Conservation (phyloP, 2,888 invertebrate genomes). For the Diarsia brunnea region DNA sequence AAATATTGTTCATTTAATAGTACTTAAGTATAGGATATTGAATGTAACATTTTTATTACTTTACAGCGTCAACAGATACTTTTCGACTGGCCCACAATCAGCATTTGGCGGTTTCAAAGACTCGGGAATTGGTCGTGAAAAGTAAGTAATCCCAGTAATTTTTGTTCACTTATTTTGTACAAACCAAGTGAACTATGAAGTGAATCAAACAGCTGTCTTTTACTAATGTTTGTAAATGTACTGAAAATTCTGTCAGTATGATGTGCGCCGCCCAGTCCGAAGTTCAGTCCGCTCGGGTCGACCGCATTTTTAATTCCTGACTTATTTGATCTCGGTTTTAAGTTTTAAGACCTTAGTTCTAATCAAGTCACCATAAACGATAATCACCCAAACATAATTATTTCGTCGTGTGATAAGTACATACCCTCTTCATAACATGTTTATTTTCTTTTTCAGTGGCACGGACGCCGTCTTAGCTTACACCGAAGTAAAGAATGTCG, state of each 20-base stretch:
- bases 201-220: too few relatives aligned
- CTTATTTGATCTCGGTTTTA: too few relatives aligned
- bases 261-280: neutral
- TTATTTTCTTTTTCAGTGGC: slow-evolving; percentile 88
- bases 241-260: neutral
- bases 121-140: slow-evolving; percentile 93
- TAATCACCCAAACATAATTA: neutral
- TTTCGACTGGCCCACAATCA: slow-evolving; percentile 91
- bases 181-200: too few relatives aligned
- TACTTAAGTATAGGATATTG: too few relatives aligned
- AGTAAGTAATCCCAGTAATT: slow-evolving; percentile 70
- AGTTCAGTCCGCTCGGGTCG: neutral
- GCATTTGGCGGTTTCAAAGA: slow-evolving; percentile 97
- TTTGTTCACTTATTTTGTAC: neutral
- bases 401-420: neutral
- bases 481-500: slow-evolving; percentile 93
- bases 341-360: neutral
- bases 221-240: too few relatives aligned
- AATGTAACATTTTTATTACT: neutral
- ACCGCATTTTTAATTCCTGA: neutral
- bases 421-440: neutral
- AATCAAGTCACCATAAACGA: neutral
- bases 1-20: too few relatives aligned
- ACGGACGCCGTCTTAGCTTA: slow-evolving; percentile 93
- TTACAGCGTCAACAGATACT: slow-evolving; percentile 90